These are phyloP conservation scores for Adoxophyes honmai DNA, from an alignment of 1,140 invertebrate species.

Conservation along the genomic window DNA sequence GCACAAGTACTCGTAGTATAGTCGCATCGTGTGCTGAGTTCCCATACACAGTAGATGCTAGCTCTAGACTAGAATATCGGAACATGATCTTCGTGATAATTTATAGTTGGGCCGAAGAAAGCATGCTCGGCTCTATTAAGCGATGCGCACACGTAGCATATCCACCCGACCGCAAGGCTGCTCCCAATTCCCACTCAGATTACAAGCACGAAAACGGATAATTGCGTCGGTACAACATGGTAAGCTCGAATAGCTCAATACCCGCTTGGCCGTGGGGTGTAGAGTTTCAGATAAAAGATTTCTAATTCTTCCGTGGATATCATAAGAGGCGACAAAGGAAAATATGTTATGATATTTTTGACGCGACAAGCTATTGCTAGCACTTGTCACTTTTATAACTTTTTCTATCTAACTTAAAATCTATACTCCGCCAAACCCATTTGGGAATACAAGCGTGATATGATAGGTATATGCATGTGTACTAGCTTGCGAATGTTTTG, in stretches of 20 bases:
- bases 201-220: conserved; percentile 35
- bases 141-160: conserved; percentile 40
- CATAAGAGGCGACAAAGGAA: too few relatives aligned
- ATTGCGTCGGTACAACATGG: conserved; percentile 25
- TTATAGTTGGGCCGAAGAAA: conserved; percentile 57
- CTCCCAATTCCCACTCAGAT: conserved; percentile 39
- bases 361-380: too few relatives aligned
- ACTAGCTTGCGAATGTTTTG: too few relatives aligned
- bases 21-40: conserved; percentile 26
- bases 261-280: too few relatives aligned
- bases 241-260: conserved; percentile 24
- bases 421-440: too few relatives aligned
- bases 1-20: background rate
- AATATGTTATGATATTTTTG: too few relatives aligned
- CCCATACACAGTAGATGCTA: conserved; percentile 42
- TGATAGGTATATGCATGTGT: too few relatives aligned
- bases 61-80: conserved; percentile 41
- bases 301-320: too few relatives aligned
- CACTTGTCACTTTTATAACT: too few relatives aligned
- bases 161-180: conserved; percentile 32
- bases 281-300: too few relatives aligned
- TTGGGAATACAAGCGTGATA: too few relatives aligned
- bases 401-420: too few relatives aligned
- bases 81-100: conserved; percentile 70
- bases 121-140: conserved; percentile 53